These are phyloP conservation scores for Caenorhabditis doughertyi DNA, from an alignment of 2,888 invertebrate species.

Conservation along the genomic window DNA sequence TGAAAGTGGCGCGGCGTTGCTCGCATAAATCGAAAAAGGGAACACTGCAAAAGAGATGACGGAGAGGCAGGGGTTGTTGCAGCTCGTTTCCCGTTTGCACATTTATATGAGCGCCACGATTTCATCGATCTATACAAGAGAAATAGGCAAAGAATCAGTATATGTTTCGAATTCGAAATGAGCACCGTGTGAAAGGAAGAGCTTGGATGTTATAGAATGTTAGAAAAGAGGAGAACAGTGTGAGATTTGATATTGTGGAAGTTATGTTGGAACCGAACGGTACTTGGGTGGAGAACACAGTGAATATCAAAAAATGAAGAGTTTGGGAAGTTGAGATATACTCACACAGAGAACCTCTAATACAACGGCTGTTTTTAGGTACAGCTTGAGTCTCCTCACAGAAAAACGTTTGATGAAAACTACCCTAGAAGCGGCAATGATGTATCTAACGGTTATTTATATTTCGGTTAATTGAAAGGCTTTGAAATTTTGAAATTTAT, in stretches of 20 bases:
- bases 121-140: conserved; percentile 16
- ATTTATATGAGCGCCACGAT: conserved; percentile 35
- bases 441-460: no score
- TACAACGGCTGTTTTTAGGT: no score
- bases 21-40: conserved; percentile 30
- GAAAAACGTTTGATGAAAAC: no score
- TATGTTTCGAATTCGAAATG: conserved; percentile 40
- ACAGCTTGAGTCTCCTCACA: no score
- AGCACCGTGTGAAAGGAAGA: conserved; percentile 32
- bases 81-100: conserved; percentile 39
- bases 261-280: neutral
- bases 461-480: no score
- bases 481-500: no score
- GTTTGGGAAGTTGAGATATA: no score
- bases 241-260: neutral
- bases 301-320: no score
- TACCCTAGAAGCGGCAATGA: no score
- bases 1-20: conserved; percentile 26
- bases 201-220: neutral
- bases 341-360: no score
- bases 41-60: conserved; percentile 30
- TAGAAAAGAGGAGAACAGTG: neutral
- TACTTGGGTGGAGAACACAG: no score
- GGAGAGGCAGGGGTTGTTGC: conserved; percentile 8
- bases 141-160: conserved; percentile 1